Evolutionary conservation across 2,888 invertebrate species (phyloP).

Genomic region (Timema cristinae): DNA sequence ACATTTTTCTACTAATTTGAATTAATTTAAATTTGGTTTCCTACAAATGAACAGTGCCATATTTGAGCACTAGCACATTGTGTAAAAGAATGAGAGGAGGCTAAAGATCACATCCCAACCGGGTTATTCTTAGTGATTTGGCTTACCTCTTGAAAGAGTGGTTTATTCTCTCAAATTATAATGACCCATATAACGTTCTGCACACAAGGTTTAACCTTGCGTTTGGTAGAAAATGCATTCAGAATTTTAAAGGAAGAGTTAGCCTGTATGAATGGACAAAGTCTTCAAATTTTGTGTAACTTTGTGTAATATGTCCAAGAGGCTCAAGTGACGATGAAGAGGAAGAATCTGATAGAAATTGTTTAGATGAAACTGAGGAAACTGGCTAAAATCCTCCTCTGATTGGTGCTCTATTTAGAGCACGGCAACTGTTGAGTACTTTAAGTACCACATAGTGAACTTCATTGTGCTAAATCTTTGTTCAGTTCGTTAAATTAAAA

Average conservation of each 20-base stretch:
- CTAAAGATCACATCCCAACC: not conserved
- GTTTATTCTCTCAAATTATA: not conserved
- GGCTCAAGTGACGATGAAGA: not conserved
- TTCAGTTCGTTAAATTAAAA: too few species aligned
- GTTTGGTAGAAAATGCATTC: conserved; percentile 1
- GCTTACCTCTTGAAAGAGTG: not conserved
- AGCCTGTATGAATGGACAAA: not conserved
- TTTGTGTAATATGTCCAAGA: conserved; percentile 10
- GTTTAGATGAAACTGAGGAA: not conserved
- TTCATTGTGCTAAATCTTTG: not conserved
- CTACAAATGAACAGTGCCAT: too few species aligned
- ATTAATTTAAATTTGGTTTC: too few species aligned
- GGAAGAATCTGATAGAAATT: not conserved
- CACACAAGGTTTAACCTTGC: conserved; percentile 5
- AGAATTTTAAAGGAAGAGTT: not conserved
- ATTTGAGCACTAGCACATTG: not conserved
- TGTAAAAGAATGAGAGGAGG: not conserved
- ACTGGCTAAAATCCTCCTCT: not conserved
- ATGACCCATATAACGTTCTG: not conserved
- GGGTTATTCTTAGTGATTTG: not conserved
- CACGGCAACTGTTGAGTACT: conserved; percentile 1
- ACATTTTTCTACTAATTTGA: too few species aligned
- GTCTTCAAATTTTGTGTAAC: conserved; percentile 7
- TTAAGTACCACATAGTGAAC: not conserved
- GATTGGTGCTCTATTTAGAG: not conserved